phyloP scores from a whole-genome alignment of 2,113 vertebrate species.

The Puntigrus tetrazona region DNA sequence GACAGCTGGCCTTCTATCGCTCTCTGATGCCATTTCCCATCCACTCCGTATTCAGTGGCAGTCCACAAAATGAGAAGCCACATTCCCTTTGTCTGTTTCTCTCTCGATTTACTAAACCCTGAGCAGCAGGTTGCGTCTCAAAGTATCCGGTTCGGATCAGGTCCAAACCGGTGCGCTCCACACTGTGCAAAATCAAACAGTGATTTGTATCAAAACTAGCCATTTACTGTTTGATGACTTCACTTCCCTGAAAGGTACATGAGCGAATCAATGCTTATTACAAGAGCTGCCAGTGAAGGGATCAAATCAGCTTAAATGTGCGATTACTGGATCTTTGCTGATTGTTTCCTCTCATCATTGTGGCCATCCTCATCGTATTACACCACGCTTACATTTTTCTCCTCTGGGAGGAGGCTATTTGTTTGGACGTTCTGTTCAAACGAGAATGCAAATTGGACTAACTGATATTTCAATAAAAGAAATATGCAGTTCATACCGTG shows the following conservation, averaged over 20 bases:
- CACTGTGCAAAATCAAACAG: neutral
- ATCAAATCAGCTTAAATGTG: constrained; percentile 15
- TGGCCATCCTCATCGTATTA: neutral
- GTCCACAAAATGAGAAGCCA: neutral
- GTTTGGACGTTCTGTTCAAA: neutral
- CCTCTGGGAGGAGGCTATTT: constrained; percentile 8
- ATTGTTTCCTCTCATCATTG: constrained; percentile 13
- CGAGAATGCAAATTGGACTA: constrained; percentile 17
- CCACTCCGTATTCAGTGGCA: neutral
- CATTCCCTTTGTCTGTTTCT: neutral
- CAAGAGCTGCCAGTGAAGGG: constrained; percentile 14
- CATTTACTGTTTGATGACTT: constrained; percentile 26
- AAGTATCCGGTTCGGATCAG: neutral
- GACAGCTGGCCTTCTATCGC: constrained; percentile 28
- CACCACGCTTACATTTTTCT: constrained; percentile 6
- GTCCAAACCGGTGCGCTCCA: neutral
- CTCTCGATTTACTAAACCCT: neutral
- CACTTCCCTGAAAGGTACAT: constrained; percentile 4
- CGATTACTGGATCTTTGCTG: neutral
- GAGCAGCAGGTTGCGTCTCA: neutral
- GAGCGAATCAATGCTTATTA: constrained; percentile 23
- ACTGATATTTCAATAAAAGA: constrained; percentile 2
- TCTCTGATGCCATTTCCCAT: neutral
- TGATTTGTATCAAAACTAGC: constrained; percentile 16
- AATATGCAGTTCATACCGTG: neutral